Evolutionary conservation across 2,888 invertebrate species (phyloP), one percentile per base, ranked within the genome.

Genomic region (Entomobrya proxima): DNA sequence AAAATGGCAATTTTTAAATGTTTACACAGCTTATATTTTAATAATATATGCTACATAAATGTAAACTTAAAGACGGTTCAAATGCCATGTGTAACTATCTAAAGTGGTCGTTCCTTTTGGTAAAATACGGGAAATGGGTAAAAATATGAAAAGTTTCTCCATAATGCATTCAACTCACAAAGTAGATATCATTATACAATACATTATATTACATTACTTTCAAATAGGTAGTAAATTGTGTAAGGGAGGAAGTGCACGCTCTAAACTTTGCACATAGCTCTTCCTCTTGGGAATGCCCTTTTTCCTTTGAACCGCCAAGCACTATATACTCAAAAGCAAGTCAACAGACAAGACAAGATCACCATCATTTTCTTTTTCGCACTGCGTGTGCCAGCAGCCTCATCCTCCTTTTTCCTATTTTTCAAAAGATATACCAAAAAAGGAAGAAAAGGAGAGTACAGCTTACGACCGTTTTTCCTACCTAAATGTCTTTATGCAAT

Each of bases 141-240:
- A 77, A 76, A 78, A 50, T 64, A 61, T 47, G 58, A 55, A 81
- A 82, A 82, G 44, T 82, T 82, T 75, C 2, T 24, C 24, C 81
- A 75, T 82, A 82, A 82, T 74, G 52, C 52, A 74, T 74, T 74
- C 74, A 21, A 15, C 52, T 35, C 32, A 13, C 30, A 74, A 24
- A 69, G 69, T 69, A 52, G 15, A 74, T 52, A 74, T 74, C 74
- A 74, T 74, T 74, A 74, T 55, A 24, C 5, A 7, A 32, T n/a
- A 35, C 50, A 74, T 52, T 35, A 52, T 74, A 35, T 74, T 52
- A 74, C 35, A 52, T 27, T 69, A 44, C 69, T 50, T 30, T 50
- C 50, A 55, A 82, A 72, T 74, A 72, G 64, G 24, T 35, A 74
- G 74, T 75, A 81, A 55, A 72, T 64, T 44, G 61, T 32, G 50